These are phyloP conservation scores for Nephrotoma flavescens DNA, from an alignment of 2,888 invertebrate species.

Conservation along the genomic window DNA sequence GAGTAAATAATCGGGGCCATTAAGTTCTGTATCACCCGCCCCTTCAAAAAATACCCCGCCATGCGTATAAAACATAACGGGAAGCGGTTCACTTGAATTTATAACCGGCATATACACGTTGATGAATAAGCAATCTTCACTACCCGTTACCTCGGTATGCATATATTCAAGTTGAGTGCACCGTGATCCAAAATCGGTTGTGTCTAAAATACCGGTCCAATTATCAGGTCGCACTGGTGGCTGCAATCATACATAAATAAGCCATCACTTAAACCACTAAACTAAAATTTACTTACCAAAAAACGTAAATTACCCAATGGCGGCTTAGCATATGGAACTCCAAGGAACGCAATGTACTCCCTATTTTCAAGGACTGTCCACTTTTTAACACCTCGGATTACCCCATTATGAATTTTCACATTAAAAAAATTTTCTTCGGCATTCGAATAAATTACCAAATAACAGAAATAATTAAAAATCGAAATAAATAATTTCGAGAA, in stretches of 20 bases:
- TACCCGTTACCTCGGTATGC: not conserved
- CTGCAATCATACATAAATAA: not conserved
- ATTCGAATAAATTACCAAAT: no score
- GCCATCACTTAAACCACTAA: no score
- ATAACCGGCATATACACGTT: not conserved
- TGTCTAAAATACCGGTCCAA: not conserved
- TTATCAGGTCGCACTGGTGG: not conserved
- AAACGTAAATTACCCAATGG: not conserved
- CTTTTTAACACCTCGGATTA: not conserved
- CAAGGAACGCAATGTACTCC: not conserved
- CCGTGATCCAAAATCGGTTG: not conserved
- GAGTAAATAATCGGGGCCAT: slow-evolving; percentile 3
- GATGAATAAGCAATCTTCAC: not conserved
- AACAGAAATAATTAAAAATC: no score
- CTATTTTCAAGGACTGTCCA: not conserved
- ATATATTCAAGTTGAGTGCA: not conserved
- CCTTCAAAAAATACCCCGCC: slow-evolving; percentile 3
- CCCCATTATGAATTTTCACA: not conserved
- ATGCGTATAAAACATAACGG: slow-evolving; percentile 7
- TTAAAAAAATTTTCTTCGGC: not conserved
- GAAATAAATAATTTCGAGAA: no score
- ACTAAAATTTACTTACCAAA: not conserved
- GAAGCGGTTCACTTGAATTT: not conserved
- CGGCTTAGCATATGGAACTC: not conserved
- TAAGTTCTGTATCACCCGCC: not conserved